phyloP scores from a whole-genome alignment of 2,888 invertebrate genomes.

The Pammene fasciana region DNA sequence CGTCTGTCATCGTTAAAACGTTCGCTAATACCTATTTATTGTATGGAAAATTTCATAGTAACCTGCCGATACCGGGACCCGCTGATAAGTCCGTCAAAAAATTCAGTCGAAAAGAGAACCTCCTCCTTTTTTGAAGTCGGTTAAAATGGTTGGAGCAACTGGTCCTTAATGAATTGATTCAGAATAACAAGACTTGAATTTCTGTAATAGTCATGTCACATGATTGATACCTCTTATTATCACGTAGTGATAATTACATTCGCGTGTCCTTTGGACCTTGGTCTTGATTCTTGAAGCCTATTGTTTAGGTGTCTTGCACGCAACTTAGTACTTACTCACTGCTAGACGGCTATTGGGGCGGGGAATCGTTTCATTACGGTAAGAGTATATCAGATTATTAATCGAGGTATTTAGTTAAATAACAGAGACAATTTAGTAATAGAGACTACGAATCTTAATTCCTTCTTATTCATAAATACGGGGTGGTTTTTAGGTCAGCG shows the following conservation, averaged over 20 bases:
- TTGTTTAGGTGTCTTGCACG: conserved; percentile 48
- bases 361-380: conserved; percentile 13
- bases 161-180: too few species aligned
- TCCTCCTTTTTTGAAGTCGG: too few species aligned
- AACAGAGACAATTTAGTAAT: not conserved
- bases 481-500: too few species aligned
- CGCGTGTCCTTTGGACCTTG: conserved; percentile 67
- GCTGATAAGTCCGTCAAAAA: too few species aligned
- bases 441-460: not conserved
- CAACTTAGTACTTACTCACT: conserved; percentile 37
- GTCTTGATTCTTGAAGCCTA: conserved; percentile 63
- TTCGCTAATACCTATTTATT: too few species aligned
- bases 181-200: not conserved
- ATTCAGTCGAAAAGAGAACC: too few species aligned
- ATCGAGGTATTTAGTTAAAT: not conserved
- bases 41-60: too few species aligned
- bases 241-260: conserved; percentile 57
- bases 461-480: not conserved
- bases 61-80: too few species aligned
- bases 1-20: too few species aligned
- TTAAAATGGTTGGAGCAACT: too few species aligned
- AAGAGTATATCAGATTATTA: conserved; percentile 17
- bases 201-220: conserved; percentile 7
- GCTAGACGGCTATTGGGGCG: conserved; percentile 3
- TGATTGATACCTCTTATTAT: conserved; percentile 53